Evolutionary conservation across 2,888 invertebrate genomes (phyloP).

Genomic region (Lithosia quadra): DNA sequence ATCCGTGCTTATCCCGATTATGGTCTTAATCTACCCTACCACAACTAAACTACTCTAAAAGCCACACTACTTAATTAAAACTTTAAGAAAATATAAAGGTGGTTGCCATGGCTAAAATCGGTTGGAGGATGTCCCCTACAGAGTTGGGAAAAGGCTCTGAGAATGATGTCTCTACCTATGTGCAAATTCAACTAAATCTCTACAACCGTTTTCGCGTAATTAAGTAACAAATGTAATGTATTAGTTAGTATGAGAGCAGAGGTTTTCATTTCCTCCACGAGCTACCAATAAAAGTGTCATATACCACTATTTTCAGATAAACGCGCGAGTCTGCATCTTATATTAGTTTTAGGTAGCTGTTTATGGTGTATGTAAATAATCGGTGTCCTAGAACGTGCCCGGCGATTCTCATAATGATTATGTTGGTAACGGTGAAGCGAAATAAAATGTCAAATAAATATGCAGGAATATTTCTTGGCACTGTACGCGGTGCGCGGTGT

Average conservation of each 20-base stretch:
- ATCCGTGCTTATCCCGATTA: no score
- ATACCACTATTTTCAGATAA: background rate
- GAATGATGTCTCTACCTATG: no score
- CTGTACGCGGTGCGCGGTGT: background rate
- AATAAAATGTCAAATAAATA: constrained; percentile 13
- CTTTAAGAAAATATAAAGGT: no score
- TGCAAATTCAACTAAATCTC: background rate
- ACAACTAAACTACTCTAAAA: no score
- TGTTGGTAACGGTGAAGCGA: constrained; percentile 21
- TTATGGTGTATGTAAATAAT: constrained; percentile 15
- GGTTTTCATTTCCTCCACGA: background rate
- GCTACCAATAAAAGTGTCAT: background rate
- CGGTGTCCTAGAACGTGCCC: constrained; percentile 20
- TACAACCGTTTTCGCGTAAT: background rate
- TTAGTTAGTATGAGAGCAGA: background rate
- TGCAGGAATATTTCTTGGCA: constrained; percentile 7
- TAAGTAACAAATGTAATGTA: background rate
- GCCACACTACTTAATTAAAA: no score
- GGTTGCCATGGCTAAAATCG: no score
- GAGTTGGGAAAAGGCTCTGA: no score
- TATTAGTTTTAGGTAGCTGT: constrained; percentile 17
- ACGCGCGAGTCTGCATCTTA: background rate
- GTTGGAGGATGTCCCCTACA: no score
- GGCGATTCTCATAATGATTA: constrained; percentile 19
- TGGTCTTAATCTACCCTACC: no score